Evolutionary conservation across 2,888 invertebrate genomes (phyloP).

Genomic region (Agrochola lota): DNA sequence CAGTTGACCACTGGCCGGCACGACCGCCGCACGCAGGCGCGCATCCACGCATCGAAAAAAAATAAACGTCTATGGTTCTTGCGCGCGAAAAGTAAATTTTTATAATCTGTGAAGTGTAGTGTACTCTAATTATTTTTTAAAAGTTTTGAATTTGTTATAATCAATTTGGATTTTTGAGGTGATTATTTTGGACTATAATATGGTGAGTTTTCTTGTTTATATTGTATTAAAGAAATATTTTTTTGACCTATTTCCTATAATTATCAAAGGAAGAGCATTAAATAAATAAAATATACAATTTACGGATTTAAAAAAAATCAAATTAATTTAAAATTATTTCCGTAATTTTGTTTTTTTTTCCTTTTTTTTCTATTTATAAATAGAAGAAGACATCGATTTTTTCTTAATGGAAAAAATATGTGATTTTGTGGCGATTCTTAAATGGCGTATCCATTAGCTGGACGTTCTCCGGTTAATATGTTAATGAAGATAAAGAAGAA

Average conservation of each 20-base stretch:
- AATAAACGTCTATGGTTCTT: conserved; percentile 54
- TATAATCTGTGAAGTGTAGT: conserved; percentile 66
- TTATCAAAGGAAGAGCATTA: not conserved
- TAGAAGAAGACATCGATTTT: not conserved
- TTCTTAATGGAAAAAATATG: too few relatives aligned
- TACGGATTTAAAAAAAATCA: not conserved
- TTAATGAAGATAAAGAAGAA: not conserved
- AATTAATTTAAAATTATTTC: too few relatives aligned
- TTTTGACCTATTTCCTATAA: not conserved
- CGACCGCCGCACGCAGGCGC: conserved; percentile 77
- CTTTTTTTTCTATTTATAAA: not conserved
- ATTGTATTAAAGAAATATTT: not conserved
- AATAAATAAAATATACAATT: not conserved
- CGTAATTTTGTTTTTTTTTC: too few relatives aligned
- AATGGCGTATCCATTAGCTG: not conserved
- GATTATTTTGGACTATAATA: conserved; percentile 63
- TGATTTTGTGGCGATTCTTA: not conserved
- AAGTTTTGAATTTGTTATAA: conserved; percentile 64
- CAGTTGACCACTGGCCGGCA: conserved; percentile 89
- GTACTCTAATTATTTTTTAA: conserved; percentile 54
- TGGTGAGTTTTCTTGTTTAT: conserved; percentile 50
- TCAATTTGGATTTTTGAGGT: conserved; percentile 64
- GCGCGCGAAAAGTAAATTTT: conserved; percentile 65
- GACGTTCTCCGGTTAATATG: not conserved
- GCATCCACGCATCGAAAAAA: conserved; percentile 55